Conservation (phyloP, 2,888 invertebrate species). For the Epistrophe grossulariae region DNA sequence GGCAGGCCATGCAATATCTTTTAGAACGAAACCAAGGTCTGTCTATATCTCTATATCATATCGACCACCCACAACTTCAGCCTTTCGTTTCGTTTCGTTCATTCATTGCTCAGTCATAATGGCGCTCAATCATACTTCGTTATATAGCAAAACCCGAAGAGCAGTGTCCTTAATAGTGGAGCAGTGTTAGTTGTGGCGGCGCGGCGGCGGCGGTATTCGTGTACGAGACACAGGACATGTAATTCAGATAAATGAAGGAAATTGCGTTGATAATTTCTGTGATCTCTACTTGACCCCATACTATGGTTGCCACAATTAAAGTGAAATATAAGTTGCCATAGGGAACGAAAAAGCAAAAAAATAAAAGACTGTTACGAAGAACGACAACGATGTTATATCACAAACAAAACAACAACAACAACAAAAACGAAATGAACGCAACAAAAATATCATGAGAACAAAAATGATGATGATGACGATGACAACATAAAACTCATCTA, state of each 20-base stretch:
- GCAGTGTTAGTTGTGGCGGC: constrained; percentile 28
- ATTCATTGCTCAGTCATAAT: constrained; percentile 52
- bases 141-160: constrained; percentile 56
- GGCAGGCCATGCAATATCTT: not conserved
- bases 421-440: not conserved
- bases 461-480: constrained; percentile 23
- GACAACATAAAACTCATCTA: constrained; percentile 50
- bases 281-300: constrained; percentile 56
- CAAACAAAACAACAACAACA: not conserved
- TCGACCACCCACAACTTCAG: constrained; percentile 25
- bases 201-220: constrained; percentile 7
- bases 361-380: constrained; percentile 16
- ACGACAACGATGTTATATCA: not conserved
- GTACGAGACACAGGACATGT: constrained; percentile 62
- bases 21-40: not conserved
- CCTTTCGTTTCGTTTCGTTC: constrained; percentile 21
- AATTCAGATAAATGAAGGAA: constrained; percentile 71
- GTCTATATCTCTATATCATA: not conserved
- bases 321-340: constrained; percentile 52
- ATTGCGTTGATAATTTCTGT: constrained; percentile 73
- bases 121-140: constrained; percentile 69
- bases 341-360: constrained; percentile 31
- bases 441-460: constrained; percentile 20
- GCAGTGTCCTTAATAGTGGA: constrained; percentile 40
- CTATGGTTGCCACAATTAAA: constrained; percentile 57